A percentile compares a stretch with the other conserved stretches of the same genome.
phyloP scores from a whole-genome alignment of 2,113 vertebrate species.

The Nerophis ophidion region DNA sequence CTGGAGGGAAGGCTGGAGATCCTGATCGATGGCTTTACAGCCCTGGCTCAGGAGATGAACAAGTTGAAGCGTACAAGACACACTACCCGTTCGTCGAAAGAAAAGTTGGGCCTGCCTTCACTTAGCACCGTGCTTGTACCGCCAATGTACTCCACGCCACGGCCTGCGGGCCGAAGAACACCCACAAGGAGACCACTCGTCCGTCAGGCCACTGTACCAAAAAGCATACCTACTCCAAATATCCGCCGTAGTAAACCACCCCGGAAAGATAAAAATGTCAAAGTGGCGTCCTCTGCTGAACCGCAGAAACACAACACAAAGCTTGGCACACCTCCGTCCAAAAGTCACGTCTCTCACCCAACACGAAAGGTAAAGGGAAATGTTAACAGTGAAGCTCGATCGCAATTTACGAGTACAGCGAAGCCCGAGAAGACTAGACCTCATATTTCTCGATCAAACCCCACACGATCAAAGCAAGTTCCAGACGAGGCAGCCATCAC shows the following conservation, averaged over 20 bases:
- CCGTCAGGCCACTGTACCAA: slow-evolving; percentile 30
- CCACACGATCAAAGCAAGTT: slow-evolving; percentile 26
- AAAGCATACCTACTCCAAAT: slow-evolving; percentile 43
- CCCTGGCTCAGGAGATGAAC: slow-evolving; percentile 66
- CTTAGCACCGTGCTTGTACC: slow-evolving; percentile 14
- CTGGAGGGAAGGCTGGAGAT: slow-evolving; percentile 67
- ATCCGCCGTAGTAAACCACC: slow-evolving; percentile 15
- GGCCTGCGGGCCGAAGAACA: slow-evolving; percentile 1
- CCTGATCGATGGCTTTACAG: slow-evolving; percentile 70
- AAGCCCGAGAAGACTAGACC: slow-evolving; percentile 34
- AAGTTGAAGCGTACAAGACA: slow-evolving; percentile 58
- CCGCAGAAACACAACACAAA: slow-evolving; percentile 18
- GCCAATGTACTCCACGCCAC: slow-evolving; percentile 19
- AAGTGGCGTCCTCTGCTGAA: slow-evolving; percentile 1
- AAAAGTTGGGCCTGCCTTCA: slow-evolving; percentile 23
- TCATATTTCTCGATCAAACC: slow-evolving; percentile 19
- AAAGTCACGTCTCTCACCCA: slow-evolving; percentile 20
- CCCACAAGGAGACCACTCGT: slow-evolving; percentile 26
- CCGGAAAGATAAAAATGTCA: slow-evolving; percentile 17
- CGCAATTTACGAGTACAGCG: slow-evolving; percentile 16
- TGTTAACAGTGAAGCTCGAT: neutral
- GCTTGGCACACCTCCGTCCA: slow-evolving; percentile 20
- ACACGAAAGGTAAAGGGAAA: slow-evolving; percentile 25
- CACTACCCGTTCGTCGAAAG: slow-evolving; percentile 27
- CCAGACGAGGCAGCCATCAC: slow-evolving; percentile 33